These are phyloP conservation scores for Malachius bipustulatus DNA, from an alignment of 2,888 invertebrate species.

Conservation along the genomic window DNA sequence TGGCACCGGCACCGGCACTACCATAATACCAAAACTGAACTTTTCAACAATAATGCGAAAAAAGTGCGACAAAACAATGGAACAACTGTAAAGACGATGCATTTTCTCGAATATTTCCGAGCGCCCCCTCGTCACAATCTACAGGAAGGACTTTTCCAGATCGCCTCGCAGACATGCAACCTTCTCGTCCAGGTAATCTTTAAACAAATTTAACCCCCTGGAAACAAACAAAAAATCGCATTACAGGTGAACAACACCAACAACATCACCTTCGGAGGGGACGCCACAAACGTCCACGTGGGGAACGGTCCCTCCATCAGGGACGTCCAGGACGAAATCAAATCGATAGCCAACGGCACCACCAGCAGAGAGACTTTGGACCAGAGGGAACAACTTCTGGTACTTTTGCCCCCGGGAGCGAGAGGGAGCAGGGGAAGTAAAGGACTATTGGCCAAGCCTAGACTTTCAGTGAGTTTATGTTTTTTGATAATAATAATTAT, in stretches of 20 bases:
- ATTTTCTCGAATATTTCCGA: too few relatives aligned
- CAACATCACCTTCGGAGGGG: constrained; percentile 57
- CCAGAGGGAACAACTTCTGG: constrained; percentile 39
- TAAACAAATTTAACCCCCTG: too few relatives aligned
- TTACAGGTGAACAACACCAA: constrained; percentile 64
- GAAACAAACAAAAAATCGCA: too few relatives aligned
- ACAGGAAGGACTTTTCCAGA: constrained; percentile 66
- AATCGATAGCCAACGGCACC: constrained; percentile 9
- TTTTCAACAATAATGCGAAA: too few relatives aligned
- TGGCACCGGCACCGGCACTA: too few relatives aligned
- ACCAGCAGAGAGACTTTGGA: constrained; percentile 11
- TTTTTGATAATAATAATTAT: too few relatives aligned
- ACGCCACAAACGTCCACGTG: constrained; percentile 50
- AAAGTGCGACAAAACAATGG: too few relatives aligned
- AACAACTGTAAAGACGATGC: too few relatives aligned
- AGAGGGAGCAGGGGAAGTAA: constrained; percentile 18
- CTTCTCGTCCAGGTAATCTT: constrained; percentile 67
- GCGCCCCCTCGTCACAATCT: constrained; percentile 50
- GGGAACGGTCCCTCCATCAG: constrained; percentile 30
- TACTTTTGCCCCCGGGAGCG: constrained; percentile 43
- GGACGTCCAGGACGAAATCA: constrained; percentile 11
- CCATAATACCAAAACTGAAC: too few relatives aligned
- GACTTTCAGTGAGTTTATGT: constrained; percentile 47
- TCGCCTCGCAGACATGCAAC: constrained; percentile 67
- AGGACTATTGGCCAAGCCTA: constrained; percentile 38